Conservation (phyloP, 2,888 invertebrate genomes). For the Drosophila nigricruria region DNA sequence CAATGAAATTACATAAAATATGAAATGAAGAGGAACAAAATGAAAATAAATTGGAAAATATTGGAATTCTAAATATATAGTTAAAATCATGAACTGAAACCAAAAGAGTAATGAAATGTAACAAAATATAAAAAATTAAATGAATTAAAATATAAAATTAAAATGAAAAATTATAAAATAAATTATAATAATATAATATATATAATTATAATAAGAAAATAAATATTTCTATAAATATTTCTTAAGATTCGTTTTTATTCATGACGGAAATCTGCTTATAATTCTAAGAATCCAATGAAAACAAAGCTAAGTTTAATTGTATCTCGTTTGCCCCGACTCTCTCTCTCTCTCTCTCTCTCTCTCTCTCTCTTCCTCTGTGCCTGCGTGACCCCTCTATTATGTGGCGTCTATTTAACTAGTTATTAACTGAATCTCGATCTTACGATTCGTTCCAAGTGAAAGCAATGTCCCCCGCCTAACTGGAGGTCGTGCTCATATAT, state of each 20-base stretch:
- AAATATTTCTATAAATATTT: no score
- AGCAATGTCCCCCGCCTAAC: constrained; percentile 15
- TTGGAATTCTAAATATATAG: no score
- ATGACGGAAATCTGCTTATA: background rate
- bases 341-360: background rate
- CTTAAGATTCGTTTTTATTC: background rate
- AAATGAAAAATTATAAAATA: no score
- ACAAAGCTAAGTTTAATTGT: no score
- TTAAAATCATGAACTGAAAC: no score
- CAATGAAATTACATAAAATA: no score
- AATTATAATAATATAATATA: no score
- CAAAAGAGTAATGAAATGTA: no score
- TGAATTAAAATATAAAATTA: no score
- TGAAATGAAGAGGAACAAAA: no score
- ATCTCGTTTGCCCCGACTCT: background rate
- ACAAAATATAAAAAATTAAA: no score
- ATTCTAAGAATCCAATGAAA: background rate
- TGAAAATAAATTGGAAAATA: background rate
- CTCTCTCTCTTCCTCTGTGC: background rate
- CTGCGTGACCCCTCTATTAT: background rate
- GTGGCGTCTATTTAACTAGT: constrained; percentile 21
- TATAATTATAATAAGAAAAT: no score
- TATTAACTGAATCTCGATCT: constrained; percentile 20
- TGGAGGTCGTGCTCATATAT: constrained; percentile 22
- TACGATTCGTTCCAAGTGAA: constrained; percentile 39